phyloP scores from a whole-genome alignment of 1,140 invertebrate genomes.

The Trachymyrmex septentrionalis region DNA sequence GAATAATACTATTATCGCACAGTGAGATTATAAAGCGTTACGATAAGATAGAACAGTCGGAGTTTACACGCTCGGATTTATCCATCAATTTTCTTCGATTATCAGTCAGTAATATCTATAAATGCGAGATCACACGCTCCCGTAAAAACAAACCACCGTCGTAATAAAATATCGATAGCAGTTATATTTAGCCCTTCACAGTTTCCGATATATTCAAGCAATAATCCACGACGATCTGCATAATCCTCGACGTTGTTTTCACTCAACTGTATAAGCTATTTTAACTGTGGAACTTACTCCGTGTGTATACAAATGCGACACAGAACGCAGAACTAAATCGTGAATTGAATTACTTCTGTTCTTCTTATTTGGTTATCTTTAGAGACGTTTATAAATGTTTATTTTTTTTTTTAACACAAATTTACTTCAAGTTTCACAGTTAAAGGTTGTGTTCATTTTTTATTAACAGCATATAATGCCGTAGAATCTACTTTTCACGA shows the following conservation, averaged over 20 bases:
- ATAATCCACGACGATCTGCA: slow-evolving; percentile 37
- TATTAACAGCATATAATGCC: not conserved
- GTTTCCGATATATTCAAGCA: slow-evolving; percentile 36
- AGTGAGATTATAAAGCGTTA: slow-evolving; percentile 22
- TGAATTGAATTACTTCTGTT: slow-evolving; percentile 7
- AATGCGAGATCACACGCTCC: slow-evolving; percentile 23
- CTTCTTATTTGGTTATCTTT: not conserved
- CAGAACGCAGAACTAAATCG: not conserved
- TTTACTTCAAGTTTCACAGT: not conserved
- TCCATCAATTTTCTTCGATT: slow-evolving; percentile 45
- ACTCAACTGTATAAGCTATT: slow-evolving; percentile 36
- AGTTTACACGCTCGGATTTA: slow-evolving; percentile 6
- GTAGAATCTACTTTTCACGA: not conserved
- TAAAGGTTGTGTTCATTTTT: not conserved
- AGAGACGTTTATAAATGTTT: not conserved
- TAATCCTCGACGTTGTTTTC: slow-evolving; percentile 43
- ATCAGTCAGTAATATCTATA: slow-evolving; percentile 2
- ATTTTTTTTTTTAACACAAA: not conserved
- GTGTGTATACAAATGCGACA: not conserved
- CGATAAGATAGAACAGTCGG: slow-evolving; percentile 33
- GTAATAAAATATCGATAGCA: slow-evolving; percentile 46
- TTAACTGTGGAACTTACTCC: slow-evolving; percentile 16
- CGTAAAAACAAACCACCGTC: slow-evolving; percentile 22
- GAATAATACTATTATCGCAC: slow-evolving; percentile 28
- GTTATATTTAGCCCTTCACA: slow-evolving; percentile 33